Evolutionary conservation across 2,797 vertebrate species (phyloP).

Genomic region (Myioborus melanocephalus): DNA sequence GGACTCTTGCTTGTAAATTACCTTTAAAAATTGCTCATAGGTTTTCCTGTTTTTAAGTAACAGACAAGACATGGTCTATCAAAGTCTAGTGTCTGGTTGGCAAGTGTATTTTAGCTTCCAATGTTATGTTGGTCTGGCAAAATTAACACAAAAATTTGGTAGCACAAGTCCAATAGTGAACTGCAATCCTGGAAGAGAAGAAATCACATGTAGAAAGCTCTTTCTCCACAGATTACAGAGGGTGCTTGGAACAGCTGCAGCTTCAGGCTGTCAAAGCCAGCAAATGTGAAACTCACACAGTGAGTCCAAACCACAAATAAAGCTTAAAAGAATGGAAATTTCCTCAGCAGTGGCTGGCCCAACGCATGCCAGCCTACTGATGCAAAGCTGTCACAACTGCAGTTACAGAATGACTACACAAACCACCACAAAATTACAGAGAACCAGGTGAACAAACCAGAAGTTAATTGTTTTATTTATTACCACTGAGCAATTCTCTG

Average conservation of each 20-base stretch:
- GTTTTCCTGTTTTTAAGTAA: not conserved
- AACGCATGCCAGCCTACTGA: not conserved
- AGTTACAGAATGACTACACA: not conserved
- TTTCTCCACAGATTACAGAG: not conserved
- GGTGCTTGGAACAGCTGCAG: not conserved
- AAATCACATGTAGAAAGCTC: not conserved
- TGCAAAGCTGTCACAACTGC: not conserved
- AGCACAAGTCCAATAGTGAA: not conserved
- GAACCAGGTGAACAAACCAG: conserved; percentile 42
- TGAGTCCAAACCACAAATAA: not conserved
- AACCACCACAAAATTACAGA: not conserved
- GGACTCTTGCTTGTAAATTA: not conserved
- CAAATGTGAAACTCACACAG: not conserved
- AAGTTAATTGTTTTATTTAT: not conserved
- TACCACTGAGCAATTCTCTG: conserved; percentile 17
- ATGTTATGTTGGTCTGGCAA: not conserved
- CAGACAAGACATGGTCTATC: not conserved
- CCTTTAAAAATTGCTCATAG: not conserved
- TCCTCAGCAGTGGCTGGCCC: not conserved
- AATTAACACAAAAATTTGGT: not conserved
- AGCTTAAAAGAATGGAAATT: not conserved
- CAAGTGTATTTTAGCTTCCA: not conserved
- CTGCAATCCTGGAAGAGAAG: not conserved
- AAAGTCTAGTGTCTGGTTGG: not conserved
- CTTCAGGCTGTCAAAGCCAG: not conserved